Percentiles rank a stretch among this genome's conserved stretches.
phyloP scores from a whole-genome alignment of 2,797 vertebrate genomes.

The Limosa lapponica region DNA sequence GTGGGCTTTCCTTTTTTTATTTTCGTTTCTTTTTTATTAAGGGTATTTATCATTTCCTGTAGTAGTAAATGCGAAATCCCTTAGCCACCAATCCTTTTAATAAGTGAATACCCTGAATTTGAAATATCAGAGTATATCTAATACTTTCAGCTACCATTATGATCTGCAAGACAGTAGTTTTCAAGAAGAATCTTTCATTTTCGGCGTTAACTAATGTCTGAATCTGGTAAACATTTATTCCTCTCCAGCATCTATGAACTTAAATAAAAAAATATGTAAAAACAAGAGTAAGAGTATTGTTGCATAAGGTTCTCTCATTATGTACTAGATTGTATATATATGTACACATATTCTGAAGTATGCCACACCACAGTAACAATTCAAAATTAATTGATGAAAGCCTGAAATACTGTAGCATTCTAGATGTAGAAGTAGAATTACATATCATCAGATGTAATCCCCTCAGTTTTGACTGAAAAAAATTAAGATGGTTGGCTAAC shows the following conservation, averaged over 20 bases:
- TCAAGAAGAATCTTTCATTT: neutral
- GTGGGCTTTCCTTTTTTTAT: neutral
- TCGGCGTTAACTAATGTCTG: neutral
- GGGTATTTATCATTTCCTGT: neutral
- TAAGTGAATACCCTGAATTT: neutral
- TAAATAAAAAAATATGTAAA: neutral
- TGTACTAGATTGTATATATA: neutral
- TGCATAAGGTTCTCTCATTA: neutral
- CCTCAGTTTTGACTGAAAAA: neutral
- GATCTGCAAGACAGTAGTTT: neutral
- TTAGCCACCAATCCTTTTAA: neutral
- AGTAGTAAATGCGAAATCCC: neutral
- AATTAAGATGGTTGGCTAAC: neutral
- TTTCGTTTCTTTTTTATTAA: neutral
- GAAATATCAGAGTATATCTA: neutral
- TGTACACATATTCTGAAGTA: neutral
- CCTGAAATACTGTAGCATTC: neutral
- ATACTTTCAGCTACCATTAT: neutral
- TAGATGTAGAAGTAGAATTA: neutral
- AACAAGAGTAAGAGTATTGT: neutral
- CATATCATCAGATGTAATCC: neutral
- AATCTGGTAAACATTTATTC: neutral
- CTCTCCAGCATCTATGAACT: neutral
- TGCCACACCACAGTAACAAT: neutral
- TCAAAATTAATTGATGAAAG: neutral